Evolutionary conservation across 2,888 invertebrate species (phyloP).

Genomic region (Spisula solida): DNA sequence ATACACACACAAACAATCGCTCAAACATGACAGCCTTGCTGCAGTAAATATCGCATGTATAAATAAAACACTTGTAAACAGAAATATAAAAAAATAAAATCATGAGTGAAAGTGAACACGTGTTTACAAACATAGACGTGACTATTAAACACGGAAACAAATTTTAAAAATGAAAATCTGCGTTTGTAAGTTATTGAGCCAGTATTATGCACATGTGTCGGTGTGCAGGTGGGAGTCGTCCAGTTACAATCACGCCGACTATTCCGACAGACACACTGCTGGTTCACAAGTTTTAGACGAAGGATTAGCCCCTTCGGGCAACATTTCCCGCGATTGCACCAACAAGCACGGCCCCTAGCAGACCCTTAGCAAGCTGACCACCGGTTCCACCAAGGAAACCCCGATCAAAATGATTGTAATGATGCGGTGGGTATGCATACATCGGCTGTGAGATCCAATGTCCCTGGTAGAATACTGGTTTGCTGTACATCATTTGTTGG

Average conservation of each 20-base stretch:
- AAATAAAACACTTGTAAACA: too few species aligned
- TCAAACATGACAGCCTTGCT: too few species aligned
- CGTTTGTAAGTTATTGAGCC: not conserved
- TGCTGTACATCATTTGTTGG: conserved; percentile 21
- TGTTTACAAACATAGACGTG: too few species aligned
- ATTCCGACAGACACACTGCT: not conserved
- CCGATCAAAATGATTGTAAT: conserved; percentile 29
- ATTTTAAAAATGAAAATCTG: too few species aligned
- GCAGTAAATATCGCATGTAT: too few species aligned
- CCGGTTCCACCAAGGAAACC: conserved; percentile 45
- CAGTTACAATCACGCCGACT: not conserved
- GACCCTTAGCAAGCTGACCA: conserved; percentile 33
- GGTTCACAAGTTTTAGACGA: not conserved
- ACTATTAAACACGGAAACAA: too few species aligned
- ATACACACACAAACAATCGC: too few species aligned
- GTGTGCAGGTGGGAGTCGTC: not conserved
- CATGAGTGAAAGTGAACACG: too few species aligned
- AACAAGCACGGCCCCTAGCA: conserved; percentile 50
- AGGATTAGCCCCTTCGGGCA: conserved; percentile 34
- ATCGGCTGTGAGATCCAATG: conserved; percentile 40
- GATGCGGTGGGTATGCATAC: conserved; percentile 23
- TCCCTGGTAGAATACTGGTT: conserved; percentile 31
- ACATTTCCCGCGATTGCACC: conserved; percentile 50
- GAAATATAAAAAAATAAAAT: too few species aligned
- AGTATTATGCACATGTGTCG: not conserved